Conservation (phyloP, 2,797 vertebrate species). For the Phataginus tricuspis region DNA sequence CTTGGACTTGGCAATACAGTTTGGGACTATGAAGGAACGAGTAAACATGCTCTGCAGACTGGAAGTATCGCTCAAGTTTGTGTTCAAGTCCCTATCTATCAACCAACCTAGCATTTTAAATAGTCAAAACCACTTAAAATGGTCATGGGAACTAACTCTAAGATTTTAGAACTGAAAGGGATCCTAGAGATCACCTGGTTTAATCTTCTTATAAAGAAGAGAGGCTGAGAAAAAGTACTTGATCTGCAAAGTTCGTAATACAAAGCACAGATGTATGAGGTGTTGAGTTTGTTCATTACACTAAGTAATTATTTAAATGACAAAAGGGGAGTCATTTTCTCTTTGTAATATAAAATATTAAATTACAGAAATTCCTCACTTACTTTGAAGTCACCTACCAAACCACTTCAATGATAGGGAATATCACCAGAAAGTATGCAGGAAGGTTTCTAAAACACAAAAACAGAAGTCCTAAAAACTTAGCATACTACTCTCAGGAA, state of each 20-base stretch:
- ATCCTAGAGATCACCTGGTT: not conserved
- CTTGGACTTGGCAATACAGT: not conserved
- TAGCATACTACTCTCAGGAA: not conserved
- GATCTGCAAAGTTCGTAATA: not conserved
- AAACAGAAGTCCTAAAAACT: not conserved
- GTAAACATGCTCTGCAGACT: not conserved
- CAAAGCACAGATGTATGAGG: not conserved
- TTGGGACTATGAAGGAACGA: not conserved
- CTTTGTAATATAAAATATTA: constrained; percentile 15
- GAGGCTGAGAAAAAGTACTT: not conserved
- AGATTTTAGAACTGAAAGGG: not conserved
- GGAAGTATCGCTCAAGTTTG: not conserved
- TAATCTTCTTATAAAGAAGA: constrained; percentile 16
- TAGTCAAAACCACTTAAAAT: constrained; percentile 7
- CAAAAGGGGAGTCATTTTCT: not conserved
- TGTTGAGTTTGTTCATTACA: not conserved
- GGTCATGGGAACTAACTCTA: not conserved
- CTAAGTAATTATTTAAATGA: not conserved
- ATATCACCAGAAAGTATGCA: not conserved
- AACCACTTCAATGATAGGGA: not conserved
- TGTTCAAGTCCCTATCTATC: not conserved
- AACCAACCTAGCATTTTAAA: not conserved
- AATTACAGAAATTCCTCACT: not conserved
- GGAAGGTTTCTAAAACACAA: not conserved
- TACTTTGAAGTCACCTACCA: not conserved